Evolutionary conservation across 2,888 invertebrate genomes (phyloP), one percentile per base, ranked within the genome.

Genomic region (Ethmia dodecea): DNA sequence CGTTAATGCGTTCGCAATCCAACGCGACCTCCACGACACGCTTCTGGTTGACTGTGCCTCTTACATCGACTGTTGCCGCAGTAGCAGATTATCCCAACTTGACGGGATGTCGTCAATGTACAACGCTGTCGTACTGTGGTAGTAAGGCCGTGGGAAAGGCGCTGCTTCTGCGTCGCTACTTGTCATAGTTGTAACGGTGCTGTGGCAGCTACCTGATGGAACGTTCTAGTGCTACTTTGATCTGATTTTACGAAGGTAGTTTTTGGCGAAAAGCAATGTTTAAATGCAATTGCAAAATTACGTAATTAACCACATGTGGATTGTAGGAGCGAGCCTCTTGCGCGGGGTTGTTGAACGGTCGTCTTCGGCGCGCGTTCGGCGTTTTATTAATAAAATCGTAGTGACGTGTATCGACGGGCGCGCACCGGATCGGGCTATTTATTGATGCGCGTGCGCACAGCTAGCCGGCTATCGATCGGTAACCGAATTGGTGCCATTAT

Each of bases 351-450:
- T 75, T 83, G 80, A 78, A 79, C 80, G 11, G 26, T 26, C 26
- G 26, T 11, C 74, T 58, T 62, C 59, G 56, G 52, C 53, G 59
- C 63, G 69, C 53, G 64, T 59, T 69, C 65, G 39, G 60, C 61
- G n/a, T n/a, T 83, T 76, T 84, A 83, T 83, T 83, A 81, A 83
- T 83, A 83, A 81, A 79, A 74, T 73, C 60, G 61, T 64, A 60
- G 73, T 80, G 79, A 80, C 79, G 79, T 70, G 73, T 75, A 77
- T 78, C 75, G 80, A 75, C 66, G 68, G 60, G 59, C 67, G 69
- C 65, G 63, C 67, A 58, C 57, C 58, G 60, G 64, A 73, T 72
- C 70, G 65, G 58, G 72, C 80, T 80, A 79, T 78, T 78, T 79
- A 78, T 76, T 68, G 77, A 76, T 70, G 71, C 75, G 76, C 69